Evolutionary conservation across 1,140 invertebrate species (phyloP), one percentile per base, ranked within the genome.

Genomic region (Bombus polaris): DNA sequence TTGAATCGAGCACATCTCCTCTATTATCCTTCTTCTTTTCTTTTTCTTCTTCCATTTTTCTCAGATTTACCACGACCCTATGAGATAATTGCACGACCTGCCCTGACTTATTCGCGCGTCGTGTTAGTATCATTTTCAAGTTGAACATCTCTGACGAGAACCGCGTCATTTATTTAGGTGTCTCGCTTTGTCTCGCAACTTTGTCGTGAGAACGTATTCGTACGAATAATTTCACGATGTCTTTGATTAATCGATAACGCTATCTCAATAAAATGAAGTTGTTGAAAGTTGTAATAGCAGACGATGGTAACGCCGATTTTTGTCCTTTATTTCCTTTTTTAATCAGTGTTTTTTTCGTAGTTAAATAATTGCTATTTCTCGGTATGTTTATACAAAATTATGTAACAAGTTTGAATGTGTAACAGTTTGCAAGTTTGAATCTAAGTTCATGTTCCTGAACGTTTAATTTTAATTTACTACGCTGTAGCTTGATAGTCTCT

Each of bases 1-100:
- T 87, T 72, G 78, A 76, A 70, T 72, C 79, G 59, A 59, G 87
- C 66, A 77, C 84, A 76, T 71, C 83, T 57, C 70, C 44, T 18
- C 76, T 37, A 71, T 80, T 87, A 59, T 68, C n/a, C 70, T 22
- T 5, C 37, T 44, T 9, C 22, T 66, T 32, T 13, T 32, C 57
- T n/a, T 39, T 28, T 37, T 15, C 42, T 47, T 6, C 13, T 37
- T 35, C 35, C 18, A 28, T 42, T 37, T 53, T 68, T 42, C 28
- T n/a, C 12, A 22, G 28, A 13, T n/a, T 4, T 37, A 25, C 4
- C 44, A 12, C 78, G 2, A 12, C 18, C 42, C 22, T 18, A 22
- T 39, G 0, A 47, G 70, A 81, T 70, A 85, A 85, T 85, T 81
- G 78, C 78, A 81, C 78, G 44, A 35, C 59, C 2, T 9, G 44